A percentile compares a stretch with the other conserved stretches of the same genome.
Evolutionary conservation across 2,113 vertebrate species (phyloP).

Genomic region (Otolemur garnettii): DNA sequence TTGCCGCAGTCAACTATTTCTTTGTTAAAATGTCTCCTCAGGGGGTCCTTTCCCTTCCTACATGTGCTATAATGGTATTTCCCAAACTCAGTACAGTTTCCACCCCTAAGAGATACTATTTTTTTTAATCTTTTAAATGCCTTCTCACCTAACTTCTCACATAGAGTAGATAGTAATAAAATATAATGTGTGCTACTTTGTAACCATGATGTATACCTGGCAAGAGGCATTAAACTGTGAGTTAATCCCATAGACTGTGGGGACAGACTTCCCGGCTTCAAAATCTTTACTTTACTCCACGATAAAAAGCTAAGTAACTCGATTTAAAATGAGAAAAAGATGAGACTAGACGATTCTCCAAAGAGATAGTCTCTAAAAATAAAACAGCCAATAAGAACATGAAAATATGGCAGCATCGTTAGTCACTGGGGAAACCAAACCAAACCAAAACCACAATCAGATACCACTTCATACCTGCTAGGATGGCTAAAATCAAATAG

Average conservation of each 20-base stretch:
- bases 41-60: neutral
- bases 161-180: neutral
- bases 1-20: neutral
- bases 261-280: neutral
- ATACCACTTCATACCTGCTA: neutral
- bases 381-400: neutral
- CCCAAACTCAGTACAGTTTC: neutral
- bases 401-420: neutral
- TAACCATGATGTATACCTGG: neutral
- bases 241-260: neutral
- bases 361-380: neutral
- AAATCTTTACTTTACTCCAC: neutral
- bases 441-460: neutral
- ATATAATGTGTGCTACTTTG: neutral
- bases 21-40: neutral
- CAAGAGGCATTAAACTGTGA: neutral
- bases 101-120: neutral
- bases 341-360: neutral
- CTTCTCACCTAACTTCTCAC: neutral
- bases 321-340: neutral
- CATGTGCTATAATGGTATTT: neutral
- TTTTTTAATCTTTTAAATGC: neutral
- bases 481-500: neutral
- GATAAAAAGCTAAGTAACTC: neutral
- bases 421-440: neutral